phyloP scores from a whole-genome alignment of 2,113 vertebrate genomes.

The Dipodomys merriami region DNA sequence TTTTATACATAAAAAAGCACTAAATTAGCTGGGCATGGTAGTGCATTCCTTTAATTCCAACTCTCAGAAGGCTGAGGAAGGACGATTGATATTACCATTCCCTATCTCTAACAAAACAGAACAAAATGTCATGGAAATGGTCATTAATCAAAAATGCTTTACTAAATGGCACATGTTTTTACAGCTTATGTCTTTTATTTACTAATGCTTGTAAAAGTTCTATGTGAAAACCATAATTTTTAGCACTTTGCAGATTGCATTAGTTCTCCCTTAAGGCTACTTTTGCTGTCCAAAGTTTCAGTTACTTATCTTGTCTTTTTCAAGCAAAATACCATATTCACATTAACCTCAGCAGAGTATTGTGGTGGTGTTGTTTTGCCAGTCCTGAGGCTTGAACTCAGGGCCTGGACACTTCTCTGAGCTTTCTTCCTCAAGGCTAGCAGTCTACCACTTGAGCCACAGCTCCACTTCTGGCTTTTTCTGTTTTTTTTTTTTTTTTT shows the following conservation, averaged over 20 bases:
- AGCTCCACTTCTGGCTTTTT: no score
- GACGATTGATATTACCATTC: neutral
- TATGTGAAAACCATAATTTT: neutral
- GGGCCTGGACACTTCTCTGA: no score
- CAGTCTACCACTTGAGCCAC: no score
- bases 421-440: no score
- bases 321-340: neutral
- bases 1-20: no score
- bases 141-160: slow-evolving; percentile 32
- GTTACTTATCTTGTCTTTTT: neutral
- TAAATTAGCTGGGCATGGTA: neutral
- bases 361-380: no score
- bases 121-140: neutral
- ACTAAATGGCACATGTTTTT: neutral
- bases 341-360: neutral
- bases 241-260: neutral
- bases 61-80: neutral
- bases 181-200: slow-evolving; percentile 29
- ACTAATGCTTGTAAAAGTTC: neutral
- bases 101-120: no score
- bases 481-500: no score
- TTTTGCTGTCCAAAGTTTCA: neutral
- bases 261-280: neutral
- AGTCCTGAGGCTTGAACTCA: no score
- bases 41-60: neutral